Conservation (phyloP, 2,888 invertebrate species). For the Lithophane ornitopus region DNA sequence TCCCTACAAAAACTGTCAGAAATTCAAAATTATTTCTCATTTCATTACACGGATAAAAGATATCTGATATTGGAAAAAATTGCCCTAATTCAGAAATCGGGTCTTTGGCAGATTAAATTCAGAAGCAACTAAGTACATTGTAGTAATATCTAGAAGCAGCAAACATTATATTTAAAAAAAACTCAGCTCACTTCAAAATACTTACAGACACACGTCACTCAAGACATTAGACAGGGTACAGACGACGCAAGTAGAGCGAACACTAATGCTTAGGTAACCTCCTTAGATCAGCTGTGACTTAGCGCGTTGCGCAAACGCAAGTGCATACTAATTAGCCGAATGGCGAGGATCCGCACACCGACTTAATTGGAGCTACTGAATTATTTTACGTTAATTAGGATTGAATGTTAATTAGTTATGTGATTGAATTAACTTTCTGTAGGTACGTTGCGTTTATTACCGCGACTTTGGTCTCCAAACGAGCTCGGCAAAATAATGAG, state of each 20-base stretch:
- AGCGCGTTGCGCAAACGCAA: conserved; percentile 27
- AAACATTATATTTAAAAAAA: background rate
- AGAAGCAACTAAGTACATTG: no score
- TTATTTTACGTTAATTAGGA: conserved; percentile 25
- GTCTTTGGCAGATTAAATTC: no score
- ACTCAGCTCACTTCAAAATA: background rate
- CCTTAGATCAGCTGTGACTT: conserved; percentile 44
- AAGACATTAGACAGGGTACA: conserved; percentile 22
- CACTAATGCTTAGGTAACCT: conserved; percentile 37
- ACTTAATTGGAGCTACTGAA: conserved; percentile 29
- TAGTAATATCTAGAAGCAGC: background rate
- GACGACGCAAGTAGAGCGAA: conserved; percentile 36
- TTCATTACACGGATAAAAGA: no score
- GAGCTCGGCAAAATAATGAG: background rate
- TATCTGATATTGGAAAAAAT: no score
- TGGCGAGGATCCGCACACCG: conserved; percentile 31
- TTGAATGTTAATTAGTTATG: conserved; percentile 34
- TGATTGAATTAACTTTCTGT: conserved; percentile 18
- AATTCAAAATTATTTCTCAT: no score
- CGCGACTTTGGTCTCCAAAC: background rate
- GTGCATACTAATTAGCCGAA: conserved; percentile 5
- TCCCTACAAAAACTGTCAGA: no score
- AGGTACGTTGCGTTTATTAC: background rate
- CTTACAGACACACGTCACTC: conserved; percentile 8
- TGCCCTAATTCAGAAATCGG: no score